Conservation (phyloP, 2,797 vertebrate species). For the Sitta carolinensis region DNA sequence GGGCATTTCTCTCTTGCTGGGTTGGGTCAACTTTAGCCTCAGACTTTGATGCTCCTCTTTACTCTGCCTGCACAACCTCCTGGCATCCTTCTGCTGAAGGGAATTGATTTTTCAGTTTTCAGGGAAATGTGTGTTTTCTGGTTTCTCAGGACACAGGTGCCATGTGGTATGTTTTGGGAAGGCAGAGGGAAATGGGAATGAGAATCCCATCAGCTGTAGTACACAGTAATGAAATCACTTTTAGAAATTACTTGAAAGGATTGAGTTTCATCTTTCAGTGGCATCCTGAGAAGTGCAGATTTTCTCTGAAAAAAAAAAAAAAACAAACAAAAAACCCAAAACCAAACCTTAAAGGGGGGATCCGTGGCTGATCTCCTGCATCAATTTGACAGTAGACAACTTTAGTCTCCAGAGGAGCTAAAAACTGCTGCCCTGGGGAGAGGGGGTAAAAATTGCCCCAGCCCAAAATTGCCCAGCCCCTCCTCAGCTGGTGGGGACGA, state of each 20-base stretch:
- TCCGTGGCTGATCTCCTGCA: neutral
- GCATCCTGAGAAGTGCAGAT: neutral
- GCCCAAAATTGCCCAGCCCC: fast-evolving
- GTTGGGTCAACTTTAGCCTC: neutral
- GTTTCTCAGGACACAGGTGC: neutral
- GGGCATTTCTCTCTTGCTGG: neutral
- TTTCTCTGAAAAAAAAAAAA: neutral
- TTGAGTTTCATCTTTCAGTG: neutral
- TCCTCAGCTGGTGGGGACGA: neutral
- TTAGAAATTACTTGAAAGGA: neutral
- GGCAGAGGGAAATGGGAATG: neutral
- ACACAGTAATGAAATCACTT: neutral
- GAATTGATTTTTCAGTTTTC: neutral
- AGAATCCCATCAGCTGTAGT: neutral
- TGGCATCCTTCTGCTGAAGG: fast-evolving
- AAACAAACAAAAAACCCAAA: no score
- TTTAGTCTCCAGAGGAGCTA: neutral
- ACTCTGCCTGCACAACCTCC: neutral
- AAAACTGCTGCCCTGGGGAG: neutral
- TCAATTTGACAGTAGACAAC: neutral
- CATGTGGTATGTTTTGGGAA: neutral
- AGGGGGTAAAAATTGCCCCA: neutral
- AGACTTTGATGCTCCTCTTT: neutral
- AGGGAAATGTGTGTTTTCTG: neutral
- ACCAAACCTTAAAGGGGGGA: neutral